A percentile compares a stretch with the other conserved stretches of the same genome.
Conservation (phyloP, 2,113 vertebrate species). For the Barnardius zonarius region DNA sequence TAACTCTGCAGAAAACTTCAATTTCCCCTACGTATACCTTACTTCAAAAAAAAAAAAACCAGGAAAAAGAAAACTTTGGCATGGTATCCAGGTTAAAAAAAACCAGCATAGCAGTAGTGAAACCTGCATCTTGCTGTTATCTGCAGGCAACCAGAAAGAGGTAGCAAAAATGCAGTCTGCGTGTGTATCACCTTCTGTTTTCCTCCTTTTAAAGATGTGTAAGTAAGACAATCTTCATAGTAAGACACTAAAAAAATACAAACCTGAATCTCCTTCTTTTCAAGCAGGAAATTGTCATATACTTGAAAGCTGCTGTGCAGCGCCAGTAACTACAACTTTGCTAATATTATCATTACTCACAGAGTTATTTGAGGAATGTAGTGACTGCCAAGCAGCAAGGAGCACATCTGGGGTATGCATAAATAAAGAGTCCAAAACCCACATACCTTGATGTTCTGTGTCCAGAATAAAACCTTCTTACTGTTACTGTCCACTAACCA, state of each 20-base stretch:
- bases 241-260: not conserved
- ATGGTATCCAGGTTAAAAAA: not conserved
- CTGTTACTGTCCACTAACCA: not conserved
- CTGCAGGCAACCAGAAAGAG: slow-evolving; percentile 3
- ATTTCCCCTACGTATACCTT: slow-evolving; percentile 35
- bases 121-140: slow-evolving; percentile 24
- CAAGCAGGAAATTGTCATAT: not conserved
- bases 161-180: not conserved
- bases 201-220: not conserved
- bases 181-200: not conserved
- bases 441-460: not conserved
- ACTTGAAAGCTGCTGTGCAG: not conserved
- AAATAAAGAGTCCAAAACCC: not conserved
- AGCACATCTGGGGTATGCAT: not conserved
- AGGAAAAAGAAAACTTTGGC: not conserved
- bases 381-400: not conserved
- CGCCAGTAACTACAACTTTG: not conserved
- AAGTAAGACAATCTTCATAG: not conserved
- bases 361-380: not conserved
- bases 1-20: slow-evolving; percentile 32
- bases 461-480: not conserved
- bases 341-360: not conserved
- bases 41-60: not conserved
- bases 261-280: not conserved
- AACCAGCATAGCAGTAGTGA: not conserved